phyloP scores from a whole-genome alignment of 2,888 invertebrate genomes.

The Thereva unica region DNA sequence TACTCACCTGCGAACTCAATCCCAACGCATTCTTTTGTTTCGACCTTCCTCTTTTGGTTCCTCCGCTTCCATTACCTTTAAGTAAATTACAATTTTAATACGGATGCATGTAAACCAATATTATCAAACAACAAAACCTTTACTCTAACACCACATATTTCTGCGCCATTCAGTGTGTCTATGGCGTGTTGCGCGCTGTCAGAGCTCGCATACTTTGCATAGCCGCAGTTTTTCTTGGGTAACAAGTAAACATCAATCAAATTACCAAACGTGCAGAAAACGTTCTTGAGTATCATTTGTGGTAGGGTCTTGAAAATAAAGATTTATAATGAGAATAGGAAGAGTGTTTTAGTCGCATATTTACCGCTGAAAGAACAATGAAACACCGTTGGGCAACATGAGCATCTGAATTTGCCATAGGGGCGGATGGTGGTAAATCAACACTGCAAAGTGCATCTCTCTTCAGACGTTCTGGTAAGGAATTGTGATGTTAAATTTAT shows the following conservation, averaged over 20 bases:
- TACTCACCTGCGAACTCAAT: constrained; percentile 13
- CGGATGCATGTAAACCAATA: not conserved
- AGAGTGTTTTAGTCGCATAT: constrained; percentile 15
- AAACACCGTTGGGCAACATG: constrained; percentile 70
- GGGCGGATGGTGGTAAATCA: constrained; percentile 68
- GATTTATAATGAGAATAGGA: not conserved
- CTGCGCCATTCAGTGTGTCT: constrained; percentile 76
- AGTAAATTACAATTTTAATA: not conserved
- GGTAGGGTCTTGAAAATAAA: constrained; percentile 65
- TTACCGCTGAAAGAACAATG: constrained; percentile 60
- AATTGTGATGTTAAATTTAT: not conserved
- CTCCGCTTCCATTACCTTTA: constrained; percentile 86
- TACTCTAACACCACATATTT: constrained; percentile 81
- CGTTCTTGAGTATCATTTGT: constrained; percentile 79
- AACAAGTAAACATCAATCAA: constrained; percentile 89
- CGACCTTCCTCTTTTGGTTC: constrained; percentile 58
- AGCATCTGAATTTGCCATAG: constrained; percentile 70
- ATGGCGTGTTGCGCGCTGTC: constrained; percentile 67
- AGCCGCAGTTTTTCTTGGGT: constrained; percentile 88
- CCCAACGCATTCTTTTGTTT: constrained; percentile 21
- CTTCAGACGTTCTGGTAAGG: constrained; percentile 49
- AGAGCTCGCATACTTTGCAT: constrained; percentile 80
- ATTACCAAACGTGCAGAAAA: constrained; percentile 88
- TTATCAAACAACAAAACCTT: constrained; percentile 46
- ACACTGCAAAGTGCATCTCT: constrained; percentile 66